phyloP scores from a whole-genome alignment of 2,888 invertebrate genomes.

The Melangyna quadrimaculata region DNA sequence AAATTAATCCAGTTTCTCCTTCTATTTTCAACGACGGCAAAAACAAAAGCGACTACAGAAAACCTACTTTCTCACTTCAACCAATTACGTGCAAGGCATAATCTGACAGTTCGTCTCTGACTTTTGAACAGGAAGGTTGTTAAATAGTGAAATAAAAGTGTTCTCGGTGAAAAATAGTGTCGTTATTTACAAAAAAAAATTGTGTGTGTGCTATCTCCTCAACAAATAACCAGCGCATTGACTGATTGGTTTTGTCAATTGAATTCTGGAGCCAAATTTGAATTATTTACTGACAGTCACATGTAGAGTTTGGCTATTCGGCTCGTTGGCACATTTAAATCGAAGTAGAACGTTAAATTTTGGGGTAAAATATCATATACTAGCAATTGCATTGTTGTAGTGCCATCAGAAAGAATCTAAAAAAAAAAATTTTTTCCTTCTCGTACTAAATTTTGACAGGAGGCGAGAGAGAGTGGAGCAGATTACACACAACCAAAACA shows the following conservation, averaged over 20 bases:
- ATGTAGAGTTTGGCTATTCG: conserved; percentile 47
- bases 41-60: conserved; percentile 1
- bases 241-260: conserved; percentile 65
- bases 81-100: conserved; percentile 57
- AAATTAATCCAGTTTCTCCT: conserved; percentile 6
- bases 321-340: conserved; percentile 69
- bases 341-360: conserved; percentile 68
- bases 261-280: conserved; percentile 66
- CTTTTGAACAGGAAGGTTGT: conserved; percentile 78
- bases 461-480: conserved; percentile 64
- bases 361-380: conserved; percentile 69
- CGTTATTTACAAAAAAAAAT: conserved; percentile 70
- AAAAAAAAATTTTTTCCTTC: conserved; percentile 65
- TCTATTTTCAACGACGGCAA: conserved; percentile 39
- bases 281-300: conserved; percentile 38
- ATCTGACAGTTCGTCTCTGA: conserved; percentile 78
- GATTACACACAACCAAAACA: conserved; percentile 41
- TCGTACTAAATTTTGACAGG: conserved; percentile 70
- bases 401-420: conserved; percentile 68
- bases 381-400: conserved; percentile 70
- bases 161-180: conserved; percentile 69
- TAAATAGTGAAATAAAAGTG: conserved; percentile 69
- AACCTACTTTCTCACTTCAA: conserved; percentile 68
- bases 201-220: conserved; percentile 66
- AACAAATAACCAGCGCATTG: conserved; percentile 62